phyloP scores from a whole-genome alignment of 2,888 invertebrate genomes.

The Mayetiola destructor region DNA sequence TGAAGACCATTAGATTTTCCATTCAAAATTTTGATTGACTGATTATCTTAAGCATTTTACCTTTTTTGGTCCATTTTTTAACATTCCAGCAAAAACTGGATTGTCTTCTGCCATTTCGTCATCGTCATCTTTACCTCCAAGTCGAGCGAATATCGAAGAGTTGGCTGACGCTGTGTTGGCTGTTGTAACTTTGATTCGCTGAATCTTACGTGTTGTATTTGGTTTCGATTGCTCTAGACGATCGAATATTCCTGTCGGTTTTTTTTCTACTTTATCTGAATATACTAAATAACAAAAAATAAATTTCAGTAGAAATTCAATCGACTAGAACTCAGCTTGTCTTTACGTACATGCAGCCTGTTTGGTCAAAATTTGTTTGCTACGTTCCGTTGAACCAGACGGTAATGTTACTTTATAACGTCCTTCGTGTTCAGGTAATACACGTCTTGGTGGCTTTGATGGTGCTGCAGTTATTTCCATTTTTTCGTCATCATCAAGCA shows the following conservation, averaged over 20 bases:
- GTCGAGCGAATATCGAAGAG: conserved; percentile 29
- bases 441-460: conserved; percentile 27
- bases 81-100: conserved; percentile 24
- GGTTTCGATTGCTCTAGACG: conserved; percentile 21
- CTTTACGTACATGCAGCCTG: conserved; percentile 29
- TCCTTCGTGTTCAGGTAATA: conserved; percentile 41
- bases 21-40: not conserved
- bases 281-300: conserved; percentile 8
- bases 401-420: conserved; percentile 42
- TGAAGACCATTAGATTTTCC: not conserved
- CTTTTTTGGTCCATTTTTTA: conserved; percentile 25
- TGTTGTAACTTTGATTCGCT: conserved; percentile 24
- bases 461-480: not conserved
- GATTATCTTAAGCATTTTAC: not conserved
- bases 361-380: conserved; percentile 36
- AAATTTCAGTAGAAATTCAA: too few relatives aligned
- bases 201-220: not conserved
- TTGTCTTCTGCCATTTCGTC: conserved; percentile 14
- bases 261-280: conserved; percentile 15
- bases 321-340: too few relatives aligned
- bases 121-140: conserved; percentile 26
- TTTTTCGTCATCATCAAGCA: not conserved
- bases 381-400: conserved; percentile 37
- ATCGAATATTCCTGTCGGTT: conserved; percentile 29
- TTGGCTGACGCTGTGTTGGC: conserved; percentile 18